Base-by-base conservation (phyloP, 2,888 invertebrate genomes). In the Synanthedon andrenaeformis region DNA sequence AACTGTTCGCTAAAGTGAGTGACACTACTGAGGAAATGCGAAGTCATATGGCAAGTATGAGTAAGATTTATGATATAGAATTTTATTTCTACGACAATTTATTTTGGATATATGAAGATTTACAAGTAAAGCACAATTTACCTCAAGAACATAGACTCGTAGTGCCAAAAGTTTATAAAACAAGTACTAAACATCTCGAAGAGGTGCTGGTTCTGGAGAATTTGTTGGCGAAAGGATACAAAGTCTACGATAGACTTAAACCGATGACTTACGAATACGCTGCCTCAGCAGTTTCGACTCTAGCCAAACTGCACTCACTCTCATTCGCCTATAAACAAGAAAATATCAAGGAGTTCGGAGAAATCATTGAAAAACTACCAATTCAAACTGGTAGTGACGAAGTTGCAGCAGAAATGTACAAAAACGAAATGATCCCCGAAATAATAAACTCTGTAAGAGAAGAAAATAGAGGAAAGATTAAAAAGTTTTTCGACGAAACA, bases 1-100 rank as follows among this genome's bases (percentile, higher is more conserved):
- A 70, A 13, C 57, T 79, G 2, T 80, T 81, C 54, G 74, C 65
- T 0, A 80, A 81, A 63, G 69, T 79, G 0, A 75, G 76, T 0
- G 66, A 63, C 0, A 58, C 76, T 2, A 68, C 68, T 1, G 70
- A 72, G n/a, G 62, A 65, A 5, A 55, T 74, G 56, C 63, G 82
- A 5, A 45, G 56, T 41, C 58, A 53, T 8, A 6, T 45, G 1
- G 57, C 65, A 51, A 55, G 59, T 52, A 61, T 61, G 10, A 61
- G 58, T 6, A 54, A 13, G 4, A 17, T 56, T 35, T 58, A 53
- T 42, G 41, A 53, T 12, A 12, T n/a, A 2, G 58, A 58, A 42
- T 4, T 17, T 3, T 53, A 41, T n/a, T 41, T 53, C 10, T 58
- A 58, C 52, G 49, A 49, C 6, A 48, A 55, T 3, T 28, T 58